A percentile compares a stretch with the other conserved stretches of the same genome.
phyloP scores from a whole-genome alignment of 2,888 invertebrate species.

The Acronicta psi region DNA sequence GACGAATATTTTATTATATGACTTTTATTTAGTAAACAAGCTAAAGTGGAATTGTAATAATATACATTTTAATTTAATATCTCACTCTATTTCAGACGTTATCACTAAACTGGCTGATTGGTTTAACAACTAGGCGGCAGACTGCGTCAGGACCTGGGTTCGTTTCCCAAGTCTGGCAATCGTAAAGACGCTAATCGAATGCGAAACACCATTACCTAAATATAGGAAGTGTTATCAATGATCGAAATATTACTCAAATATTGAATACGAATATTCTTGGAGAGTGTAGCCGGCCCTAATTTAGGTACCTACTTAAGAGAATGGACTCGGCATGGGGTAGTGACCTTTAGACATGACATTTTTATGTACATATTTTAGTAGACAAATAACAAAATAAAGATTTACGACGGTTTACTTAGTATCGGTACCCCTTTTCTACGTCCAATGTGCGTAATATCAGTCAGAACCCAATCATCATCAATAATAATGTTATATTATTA shows the following conservation, averaged over 20 bases:
- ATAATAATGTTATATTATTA: too few species aligned
- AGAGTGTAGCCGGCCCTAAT: too few species aligned
- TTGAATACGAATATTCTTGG: too few species aligned
- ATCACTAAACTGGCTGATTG: not conserved
- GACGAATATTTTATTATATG: conserved; percentile 3
- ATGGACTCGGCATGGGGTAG: conserved; percentile 4
- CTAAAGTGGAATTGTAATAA: too few species aligned
- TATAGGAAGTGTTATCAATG: too few species aligned
- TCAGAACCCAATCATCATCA: not conserved
- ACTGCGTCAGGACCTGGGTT: too few species aligned
- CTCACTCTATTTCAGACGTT: not conserved
- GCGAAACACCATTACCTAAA: too few species aligned
- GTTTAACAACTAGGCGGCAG: not conserved
- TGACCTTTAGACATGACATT: conserved; percentile 15
- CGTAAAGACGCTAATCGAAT: too few species aligned
- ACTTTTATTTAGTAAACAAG: conserved; percentile 1
- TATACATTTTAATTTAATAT: too few species aligned
- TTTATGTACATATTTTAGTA: conserved; percentile 15
- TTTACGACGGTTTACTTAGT: conserved; percentile 41
- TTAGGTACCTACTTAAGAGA: conserved; percentile 5
- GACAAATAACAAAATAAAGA: conserved; percentile 22
- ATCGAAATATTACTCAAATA: too few species aligned
- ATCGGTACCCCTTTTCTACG: too few species aligned
- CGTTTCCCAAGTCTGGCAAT: too few species aligned
- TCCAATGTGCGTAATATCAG: not conserved